Evolutionary conservation across 2,797 vertebrate species (phyloP).

Genomic region (Halcyon chelicuti): DNA sequence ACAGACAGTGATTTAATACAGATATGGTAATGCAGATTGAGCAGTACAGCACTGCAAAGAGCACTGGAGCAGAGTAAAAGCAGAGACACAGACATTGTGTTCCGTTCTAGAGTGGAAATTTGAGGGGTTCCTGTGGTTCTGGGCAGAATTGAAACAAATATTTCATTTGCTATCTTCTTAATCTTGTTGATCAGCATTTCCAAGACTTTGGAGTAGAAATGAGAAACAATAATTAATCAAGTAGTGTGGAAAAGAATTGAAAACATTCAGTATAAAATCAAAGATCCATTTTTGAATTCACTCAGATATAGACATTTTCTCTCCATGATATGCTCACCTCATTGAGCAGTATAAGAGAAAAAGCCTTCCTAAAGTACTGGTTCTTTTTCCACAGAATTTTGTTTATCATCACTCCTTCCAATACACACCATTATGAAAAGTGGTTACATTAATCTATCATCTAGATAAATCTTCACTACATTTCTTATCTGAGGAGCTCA

Average conservation of each 20-base stretch:
- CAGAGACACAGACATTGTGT: background rate
- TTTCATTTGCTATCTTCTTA: background rate
- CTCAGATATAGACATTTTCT: background rate
- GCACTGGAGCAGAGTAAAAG: background rate
- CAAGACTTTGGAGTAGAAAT: background rate
- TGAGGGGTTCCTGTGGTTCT: background rate
- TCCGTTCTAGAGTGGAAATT: background rate
- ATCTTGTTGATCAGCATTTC: background rate
- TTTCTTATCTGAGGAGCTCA: background rate
- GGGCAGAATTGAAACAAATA: background rate
- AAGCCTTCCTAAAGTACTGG: background rate
- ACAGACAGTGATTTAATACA: background rate
- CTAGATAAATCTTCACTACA: slow-evolving; percentile 1
- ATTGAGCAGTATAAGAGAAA: background rate
- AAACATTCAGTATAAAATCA: background rate
- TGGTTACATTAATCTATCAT: background rate
- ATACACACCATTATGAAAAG: background rate
- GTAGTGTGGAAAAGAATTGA: background rate
- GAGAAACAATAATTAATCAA: background rate
- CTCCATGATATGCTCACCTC: background rate
- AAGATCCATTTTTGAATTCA: background rate
- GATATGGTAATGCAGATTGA: background rate
- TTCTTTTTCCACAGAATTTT: background rate
- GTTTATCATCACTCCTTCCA: background rate
- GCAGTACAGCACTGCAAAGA: no score